Evolutionary conservation across 2,888 invertebrate genomes (phyloP), one percentile per base, ranked within the genome.

Genomic region (Dicranocentrus wangi): DNA sequence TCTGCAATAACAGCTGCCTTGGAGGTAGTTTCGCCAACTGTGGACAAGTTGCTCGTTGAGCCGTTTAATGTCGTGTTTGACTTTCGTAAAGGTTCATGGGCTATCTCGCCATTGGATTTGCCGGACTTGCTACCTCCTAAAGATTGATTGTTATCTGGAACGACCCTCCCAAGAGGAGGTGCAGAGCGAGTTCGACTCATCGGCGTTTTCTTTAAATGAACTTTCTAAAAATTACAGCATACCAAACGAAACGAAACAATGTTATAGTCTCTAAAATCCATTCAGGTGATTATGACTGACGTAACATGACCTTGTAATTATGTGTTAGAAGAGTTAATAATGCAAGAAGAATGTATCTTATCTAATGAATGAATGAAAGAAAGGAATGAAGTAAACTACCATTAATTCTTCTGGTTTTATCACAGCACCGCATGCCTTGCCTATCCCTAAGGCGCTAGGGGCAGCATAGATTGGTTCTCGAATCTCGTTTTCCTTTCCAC

Each of bases 1-100:
- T 97, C 97, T 61, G 96, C 96, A 84, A 97, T 97, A 63, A 97
- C 85, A 23, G 84, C 86, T 21, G 85, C 85, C 53, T 85, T 85
- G 8, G 83, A 63, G 5, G 83, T 63, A 5, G 79, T 80, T 15
- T 80, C 82, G 8, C 66, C 78, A n/a, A 55, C 69, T 1, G 80
- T 27, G 0, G 80, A 73, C 10, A 80, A 42, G 68, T 80, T 80
- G 28, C 73, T 80, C 32, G 72, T 80, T 10, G 80, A 80, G 15
- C 80, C 80, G 42, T 80, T 80, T 23, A 78, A 42, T 19, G 77
- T 76, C 10, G 81, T 82, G 27, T 76, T 81, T n/a, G 82, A 79
- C 58, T 79, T 81, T 17, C 82, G 81, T 5, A 84, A 71, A 21
- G 73, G 68, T 17, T 83, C 83, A 55, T 82, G 77, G 19, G 76